phyloP scores from a whole-genome alignment of 1,140 invertebrate genomes.

The Aphis gossypii region DNA sequence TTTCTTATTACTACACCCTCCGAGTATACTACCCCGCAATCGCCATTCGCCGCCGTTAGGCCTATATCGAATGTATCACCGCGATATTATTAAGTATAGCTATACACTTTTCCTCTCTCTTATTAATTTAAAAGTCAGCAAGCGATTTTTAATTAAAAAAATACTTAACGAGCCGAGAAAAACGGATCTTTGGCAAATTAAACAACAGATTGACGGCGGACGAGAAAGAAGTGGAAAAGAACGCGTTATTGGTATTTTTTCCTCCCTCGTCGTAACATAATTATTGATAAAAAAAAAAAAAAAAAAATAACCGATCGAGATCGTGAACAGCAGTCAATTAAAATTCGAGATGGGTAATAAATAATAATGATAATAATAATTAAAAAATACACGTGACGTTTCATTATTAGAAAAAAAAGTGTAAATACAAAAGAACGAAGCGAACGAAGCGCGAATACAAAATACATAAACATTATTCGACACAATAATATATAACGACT shows the following conservation, averaged over 20 bases:
- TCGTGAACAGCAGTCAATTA: constrained; percentile 24
- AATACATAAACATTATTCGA: background rate
- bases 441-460: background rate
- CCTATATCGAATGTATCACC: background rate
- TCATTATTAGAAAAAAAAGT: background rate
- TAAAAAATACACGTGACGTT: constrained; percentile 5
- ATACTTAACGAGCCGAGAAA: constrained; percentile 51
- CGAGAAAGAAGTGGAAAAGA: background rate
- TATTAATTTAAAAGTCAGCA: constrained; percentile 34
- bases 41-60: background rate
- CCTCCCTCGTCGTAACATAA: background rate
- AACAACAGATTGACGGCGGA: constrained; percentile 37
- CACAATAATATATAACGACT: no score
- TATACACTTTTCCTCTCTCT: constrained; percentile 14
- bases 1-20: background rate
- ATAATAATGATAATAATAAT: background rate
- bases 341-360: background rate
- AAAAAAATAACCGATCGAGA: background rate
- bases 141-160: constrained; percentile 57
- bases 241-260: constrained; percentile 48
- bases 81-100: constrained; percentile 25
- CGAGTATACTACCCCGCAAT: background rate
- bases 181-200: constrained; percentile 55
- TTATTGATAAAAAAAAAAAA: constrained; percentile 41
- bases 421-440: background rate